Conservation (phyloP, 1,140 invertebrate species). For the Zaprionus lachaisei region DNA sequence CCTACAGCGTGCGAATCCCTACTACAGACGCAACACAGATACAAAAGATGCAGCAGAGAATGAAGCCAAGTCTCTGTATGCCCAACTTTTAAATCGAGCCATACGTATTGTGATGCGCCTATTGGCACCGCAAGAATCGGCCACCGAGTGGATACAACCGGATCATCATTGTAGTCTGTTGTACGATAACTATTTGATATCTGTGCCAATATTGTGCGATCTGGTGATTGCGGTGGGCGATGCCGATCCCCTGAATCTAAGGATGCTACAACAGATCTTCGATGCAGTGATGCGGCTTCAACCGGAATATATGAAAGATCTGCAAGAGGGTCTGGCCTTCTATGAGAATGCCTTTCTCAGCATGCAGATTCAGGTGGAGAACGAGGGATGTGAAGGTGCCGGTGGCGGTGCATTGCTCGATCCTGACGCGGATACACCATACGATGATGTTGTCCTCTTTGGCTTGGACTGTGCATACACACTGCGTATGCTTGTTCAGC, state of each 20-base stretch:
- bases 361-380: constrained; percentile 79
- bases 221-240: constrained; percentile 90
- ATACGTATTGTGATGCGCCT: constrained; percentile 90
- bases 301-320: constrained; percentile 89
- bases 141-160: constrained; percentile 88
- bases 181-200: constrained; percentile 92
- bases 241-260: constrained; percentile 85
- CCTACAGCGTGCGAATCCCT: constrained; percentile 89
- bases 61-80: constrained; percentile 81
- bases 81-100: constrained; percentile 87
- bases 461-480: constrained; percentile 89
- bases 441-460: constrained; percentile 90
- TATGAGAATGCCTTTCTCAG: constrained; percentile 82
- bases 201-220: constrained; percentile 92
- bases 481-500: constrained; percentile 87
- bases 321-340: constrained; percentile 86
- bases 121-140: constrained; percentile 90
- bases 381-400: constrained; percentile 78
- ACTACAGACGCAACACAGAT: constrained; percentile 85
- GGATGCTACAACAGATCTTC: constrained; percentile 88
- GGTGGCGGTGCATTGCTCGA: constrained; percentile 67
- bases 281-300: constrained; percentile 89
- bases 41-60: constrained; percentile 20
- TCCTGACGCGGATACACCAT: constrained; percentile 74
- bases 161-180: constrained; percentile 88